Evolutionary conservation across 1,140 invertebrate genomes (phyloP).

Genomic region (Brachionus manjavacas): DNA sequence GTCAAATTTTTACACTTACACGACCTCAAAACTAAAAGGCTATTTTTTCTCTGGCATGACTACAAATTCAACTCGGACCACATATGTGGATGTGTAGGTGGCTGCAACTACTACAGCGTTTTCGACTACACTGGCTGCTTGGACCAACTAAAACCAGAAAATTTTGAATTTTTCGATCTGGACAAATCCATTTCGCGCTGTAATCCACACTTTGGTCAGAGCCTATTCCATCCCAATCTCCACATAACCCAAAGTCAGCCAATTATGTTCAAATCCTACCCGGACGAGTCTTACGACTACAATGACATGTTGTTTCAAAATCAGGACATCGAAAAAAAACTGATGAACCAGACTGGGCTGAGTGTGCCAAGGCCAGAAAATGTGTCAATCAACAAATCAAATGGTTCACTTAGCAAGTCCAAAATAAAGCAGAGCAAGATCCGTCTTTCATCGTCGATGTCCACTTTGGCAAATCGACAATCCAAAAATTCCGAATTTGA

Average conservation of each 20-base stretch:
- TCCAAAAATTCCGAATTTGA: neutral
- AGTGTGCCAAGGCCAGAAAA: neutral
- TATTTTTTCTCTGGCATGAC: constrained; percentile 84
- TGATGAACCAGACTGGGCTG: neutral
- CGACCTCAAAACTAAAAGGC: constrained; percentile 75
- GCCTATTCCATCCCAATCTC: constrained; percentile 77
- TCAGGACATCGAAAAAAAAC: neutral
- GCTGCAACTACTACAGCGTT: constrained; percentile 63
- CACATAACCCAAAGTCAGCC: constrained; percentile 75
- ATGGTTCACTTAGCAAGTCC: neutral
- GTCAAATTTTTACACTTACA: constrained; percentile 73
- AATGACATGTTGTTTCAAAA: neutral
- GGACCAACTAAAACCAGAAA: constrained; percentile 58
- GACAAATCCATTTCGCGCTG: constrained; percentile 58
- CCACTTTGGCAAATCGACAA: neutral
- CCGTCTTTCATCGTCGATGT: neutral
- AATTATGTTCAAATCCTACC: constrained; percentile 42
- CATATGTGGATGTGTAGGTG: constrained; percentile 84
- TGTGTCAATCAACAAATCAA: neutral
- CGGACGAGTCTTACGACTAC: neutral
- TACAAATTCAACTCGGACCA: neutral
- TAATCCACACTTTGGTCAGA: constrained; percentile 83
- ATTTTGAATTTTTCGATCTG: constrained; percentile 47
- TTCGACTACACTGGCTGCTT: constrained; percentile 57
- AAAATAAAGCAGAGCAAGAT: neutral